phyloP scores from a whole-genome alignment of 2,113 vertebrate species.

The Poeciliopsis turrubarensis region DNA sequence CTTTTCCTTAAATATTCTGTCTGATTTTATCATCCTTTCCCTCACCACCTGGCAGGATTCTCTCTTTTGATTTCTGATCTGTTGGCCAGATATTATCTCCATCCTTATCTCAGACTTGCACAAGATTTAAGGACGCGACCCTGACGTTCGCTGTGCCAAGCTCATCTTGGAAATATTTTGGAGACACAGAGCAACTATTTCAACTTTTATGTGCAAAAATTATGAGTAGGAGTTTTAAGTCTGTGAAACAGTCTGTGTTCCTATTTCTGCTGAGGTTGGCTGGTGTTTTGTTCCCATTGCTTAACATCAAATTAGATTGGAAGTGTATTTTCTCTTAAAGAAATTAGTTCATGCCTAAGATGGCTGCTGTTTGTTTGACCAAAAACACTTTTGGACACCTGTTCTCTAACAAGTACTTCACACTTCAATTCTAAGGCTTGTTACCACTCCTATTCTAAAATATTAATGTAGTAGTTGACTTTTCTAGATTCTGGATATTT shows the following conservation, averaged over 20 bases:
- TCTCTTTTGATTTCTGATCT: constrained; percentile 59
- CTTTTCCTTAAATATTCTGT: constrained; percentile 47
- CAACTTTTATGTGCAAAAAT: constrained; percentile 8
- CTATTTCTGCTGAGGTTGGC: not conserved
- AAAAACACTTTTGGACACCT: not conserved
- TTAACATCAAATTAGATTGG: constrained; percentile 27
- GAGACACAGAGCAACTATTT: constrained; percentile 4
- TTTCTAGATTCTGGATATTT: not conserved
- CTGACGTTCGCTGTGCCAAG: constrained; percentile 32
- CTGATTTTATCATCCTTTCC: constrained; percentile 41
- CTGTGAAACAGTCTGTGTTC: not conserved
- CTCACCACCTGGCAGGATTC: constrained; percentile 41
- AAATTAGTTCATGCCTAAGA: not conserved
- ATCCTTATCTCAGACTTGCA: constrained; percentile 58
- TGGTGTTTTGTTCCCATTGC: not conserved
- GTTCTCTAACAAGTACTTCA: not conserved
- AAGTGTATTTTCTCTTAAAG: not conserved
- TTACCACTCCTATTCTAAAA: not conserved
- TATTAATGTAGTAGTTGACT: not conserved
- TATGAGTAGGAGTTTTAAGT: constrained; percentile 1
- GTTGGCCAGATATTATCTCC: constrained; percentile 57
- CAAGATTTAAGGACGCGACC: constrained; percentile 53
- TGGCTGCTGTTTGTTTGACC: not conserved
- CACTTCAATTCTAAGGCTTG: not conserved
- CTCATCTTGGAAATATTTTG: constrained; percentile 21